phyloP scores from a whole-genome alignment of 2,113 vertebrate species.

The Shinisaurus crocodilurus region DNA sequence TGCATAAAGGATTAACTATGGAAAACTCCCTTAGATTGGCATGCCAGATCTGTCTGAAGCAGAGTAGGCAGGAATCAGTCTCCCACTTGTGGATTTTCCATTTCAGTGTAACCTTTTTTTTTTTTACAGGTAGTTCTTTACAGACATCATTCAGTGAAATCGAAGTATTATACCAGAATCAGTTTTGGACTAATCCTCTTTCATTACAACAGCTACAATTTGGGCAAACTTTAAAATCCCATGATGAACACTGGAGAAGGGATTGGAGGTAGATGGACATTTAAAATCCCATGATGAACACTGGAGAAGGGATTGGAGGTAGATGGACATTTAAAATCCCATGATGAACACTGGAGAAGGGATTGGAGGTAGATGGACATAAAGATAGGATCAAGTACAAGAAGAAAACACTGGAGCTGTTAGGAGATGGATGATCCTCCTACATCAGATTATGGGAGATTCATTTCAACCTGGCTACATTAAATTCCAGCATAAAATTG shows the following conservation, averaged over 20 bases:
- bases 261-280: background rate
- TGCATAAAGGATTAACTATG: background rate
- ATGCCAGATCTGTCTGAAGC: slow-evolving; percentile 1
- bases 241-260: background rate
- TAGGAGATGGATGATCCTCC: background rate
- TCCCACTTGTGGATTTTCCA: background rate
- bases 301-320: background rate
- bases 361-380: background rate
- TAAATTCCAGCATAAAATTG: slow-evolving; percentile 15
- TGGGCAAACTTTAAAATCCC: background rate
- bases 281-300: background rate
- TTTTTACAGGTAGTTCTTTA: background rate
- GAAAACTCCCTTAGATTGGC: background rate
- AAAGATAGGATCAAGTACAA: background rate
- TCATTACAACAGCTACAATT: background rate
- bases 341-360: background rate
- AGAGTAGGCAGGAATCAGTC: background rate
- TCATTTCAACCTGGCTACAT: background rate
- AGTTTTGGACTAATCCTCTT: background rate
- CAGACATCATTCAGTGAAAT: background rate
- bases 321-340: background rate
- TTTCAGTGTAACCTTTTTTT: background rate
- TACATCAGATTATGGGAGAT: fast-evolving
- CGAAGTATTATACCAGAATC: background rate
- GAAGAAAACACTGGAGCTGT: background rate